Evolutionary conservation across 1,140 invertebrate species (phyloP), one percentile per base, ranked within the genome.

Genomic region (Mycetomoellerius zeteki): DNA sequence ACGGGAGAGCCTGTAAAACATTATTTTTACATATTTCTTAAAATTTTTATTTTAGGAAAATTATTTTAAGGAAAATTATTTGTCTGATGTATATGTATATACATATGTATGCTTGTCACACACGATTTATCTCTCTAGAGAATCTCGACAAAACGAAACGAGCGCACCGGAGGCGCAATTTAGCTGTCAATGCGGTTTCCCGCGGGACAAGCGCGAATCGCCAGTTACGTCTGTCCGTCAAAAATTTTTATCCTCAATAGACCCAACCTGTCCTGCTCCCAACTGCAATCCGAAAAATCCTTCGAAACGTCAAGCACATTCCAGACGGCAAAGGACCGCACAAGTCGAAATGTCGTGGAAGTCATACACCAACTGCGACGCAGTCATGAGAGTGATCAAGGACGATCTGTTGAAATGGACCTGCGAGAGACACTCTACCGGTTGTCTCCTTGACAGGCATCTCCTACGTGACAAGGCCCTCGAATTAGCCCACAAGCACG

Each of bases 361-460:
- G 30, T 1, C 50, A 30, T 24, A 33, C n/a, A 5, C 4, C 27
- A 43, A 73, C 5, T 24, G 8, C 19, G 19, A 72, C 3, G 12
- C 69, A 12, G 12, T 56, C 30, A 88, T 89, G 85, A 87, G 78
- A 27, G 4, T 24, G 12, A 62, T 87, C 16, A 92, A 90, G 62
- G 86, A 93, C 6, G 86, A 91, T 64, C 72, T 94, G 6, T 89
- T 94, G 1, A 88, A 75, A 77, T 94, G 94, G 94, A 88, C 91
- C 27, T 93, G 94, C 58, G 87, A 93, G 54, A 92, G 81, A 52
- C 89, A 93, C 75, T 93, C 94, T 7, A 93, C 81, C 10, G 92
- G 93, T 50, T 76, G 72, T 73, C 88, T 58, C 1, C 62, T 95
- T 10, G 90, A 91, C 62, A 85, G 81, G 43, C 75, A 88, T 21